A percentile compares a stretch with the other conserved stretches of the same genome.
These are phyloP conservation scores for Thereuonema tuberculata DNA, from an alignment of 1,140 invertebrate species.

Conservation along the genomic window DNA sequence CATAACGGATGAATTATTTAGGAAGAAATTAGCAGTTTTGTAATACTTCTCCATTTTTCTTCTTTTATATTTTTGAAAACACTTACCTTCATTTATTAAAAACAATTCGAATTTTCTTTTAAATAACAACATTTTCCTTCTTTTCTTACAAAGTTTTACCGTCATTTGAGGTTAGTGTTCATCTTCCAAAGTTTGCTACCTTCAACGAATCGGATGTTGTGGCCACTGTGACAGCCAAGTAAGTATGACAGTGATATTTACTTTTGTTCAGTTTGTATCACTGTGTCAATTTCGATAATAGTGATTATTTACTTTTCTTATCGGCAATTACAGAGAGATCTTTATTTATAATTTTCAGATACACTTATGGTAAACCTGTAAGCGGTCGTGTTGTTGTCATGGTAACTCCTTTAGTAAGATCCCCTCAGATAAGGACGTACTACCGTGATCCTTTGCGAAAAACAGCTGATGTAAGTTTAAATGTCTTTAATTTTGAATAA, in stretches of 20 bases:
- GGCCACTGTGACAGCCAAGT: slow-evolving; percentile 70
- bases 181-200: slow-evolving; percentile 61
- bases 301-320: neutral
- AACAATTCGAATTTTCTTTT: too few relatives aligned
- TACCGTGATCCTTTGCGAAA: slow-evolving; percentile 18
- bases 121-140: too few relatives aligned
- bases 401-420: slow-evolving; percentile 19
- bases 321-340: neutral
- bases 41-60: too few relatives aligned
- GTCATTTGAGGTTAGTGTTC: slow-evolving; percentile 74
- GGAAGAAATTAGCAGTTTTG: too few relatives aligned
- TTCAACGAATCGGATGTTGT: slow-evolving; percentile 60
- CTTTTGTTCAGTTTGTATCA: neutral
- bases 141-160: too few relatives aligned
- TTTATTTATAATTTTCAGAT: slow-evolving; percentile 33
- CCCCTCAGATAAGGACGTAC: slow-evolving; percentile 5
- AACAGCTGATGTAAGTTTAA: neutral
- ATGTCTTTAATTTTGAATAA: neutral
- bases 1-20: too few relatives aligned
- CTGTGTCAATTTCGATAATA: neutral
- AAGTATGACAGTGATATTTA: slow-evolving; percentile 24
- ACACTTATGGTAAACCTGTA: slow-evolving; percentile 57
- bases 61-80: too few relatives aligned
- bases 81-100: too few relatives aligned
- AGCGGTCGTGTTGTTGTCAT: slow-evolving; percentile 37